Percentiles rank a stretch among this genome's conserved stretches.
Conservation (phyloP, 92 coral and sea anemone species). For the Meandrina meandrites region DNA sequence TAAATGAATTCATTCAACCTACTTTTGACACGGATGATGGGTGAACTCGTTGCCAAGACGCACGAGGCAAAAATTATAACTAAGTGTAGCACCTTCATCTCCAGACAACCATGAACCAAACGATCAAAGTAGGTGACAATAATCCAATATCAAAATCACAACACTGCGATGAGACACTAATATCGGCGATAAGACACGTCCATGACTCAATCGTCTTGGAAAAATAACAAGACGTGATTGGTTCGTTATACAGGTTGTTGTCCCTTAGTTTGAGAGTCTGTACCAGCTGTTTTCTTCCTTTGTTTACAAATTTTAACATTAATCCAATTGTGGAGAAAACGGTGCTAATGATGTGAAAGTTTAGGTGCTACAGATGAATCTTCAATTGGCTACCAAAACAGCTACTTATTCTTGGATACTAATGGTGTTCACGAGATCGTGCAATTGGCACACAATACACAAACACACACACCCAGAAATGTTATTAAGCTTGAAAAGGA, state of each 20-base stretch:
- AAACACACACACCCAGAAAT: not conserved
- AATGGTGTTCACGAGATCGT: no score
- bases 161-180: not conserved
- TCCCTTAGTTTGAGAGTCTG: not conserved
- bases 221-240: slow-evolving; percentile 37
- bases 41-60: not conserved
- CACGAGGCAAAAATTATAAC: slow-evolving; percentile 11
- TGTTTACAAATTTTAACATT: slow-evolving; percentile 3
- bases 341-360: not conserved
- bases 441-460: not conserved
- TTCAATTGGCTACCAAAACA: not conserved
- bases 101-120: slow-evolving; percentile 17
- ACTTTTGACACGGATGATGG: slow-evolving; percentile 39
- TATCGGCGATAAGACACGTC: not conserved
- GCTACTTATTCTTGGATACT: no score
- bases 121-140: not conserved
- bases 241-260: slow-evolving; percentile 34
- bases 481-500: not conserved
- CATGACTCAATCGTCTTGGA: slow-evolving; percentile 22
- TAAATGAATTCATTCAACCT: slow-evolving; percentile 14
- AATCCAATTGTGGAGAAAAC: slow-evolving; percentile 4
- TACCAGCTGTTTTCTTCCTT: slow-evolving; percentile 36
- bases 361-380: not conserved
- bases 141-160: slow-evolving; percentile 3
- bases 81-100: slow-evolving; percentile 18